Conservation (phyloP, 2,113 vertebrate genomes). For the Cynocephalus volans region DNA sequence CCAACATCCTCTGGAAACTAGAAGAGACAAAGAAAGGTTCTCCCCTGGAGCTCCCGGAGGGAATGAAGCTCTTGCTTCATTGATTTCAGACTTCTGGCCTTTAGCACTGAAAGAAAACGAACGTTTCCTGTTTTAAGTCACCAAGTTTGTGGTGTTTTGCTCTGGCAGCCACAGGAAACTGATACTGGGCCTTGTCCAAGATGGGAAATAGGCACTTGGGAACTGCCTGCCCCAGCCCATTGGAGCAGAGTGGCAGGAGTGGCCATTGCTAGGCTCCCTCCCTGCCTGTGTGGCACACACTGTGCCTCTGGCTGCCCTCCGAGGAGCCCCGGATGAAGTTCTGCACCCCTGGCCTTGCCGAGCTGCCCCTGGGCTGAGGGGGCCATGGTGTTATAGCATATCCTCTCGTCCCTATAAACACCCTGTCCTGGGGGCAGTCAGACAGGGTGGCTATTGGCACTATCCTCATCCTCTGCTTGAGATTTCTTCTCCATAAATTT, state of each 20-base stretch:
- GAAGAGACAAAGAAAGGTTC: neutral
- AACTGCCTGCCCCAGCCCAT: neutral
- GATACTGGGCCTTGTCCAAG: neutral
- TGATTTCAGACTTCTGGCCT: neutral
- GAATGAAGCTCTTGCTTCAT: neutral
- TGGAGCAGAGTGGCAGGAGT: neutral
- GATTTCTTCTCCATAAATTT: neutral
- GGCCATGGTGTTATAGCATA: too few relatives aligned
- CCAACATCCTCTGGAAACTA: neutral
- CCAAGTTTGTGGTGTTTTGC: neutral
- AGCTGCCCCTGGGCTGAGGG: neutral
- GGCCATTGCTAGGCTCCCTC: too few relatives aligned
- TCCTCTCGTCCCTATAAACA: neutral
- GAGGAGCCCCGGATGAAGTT: neutral
- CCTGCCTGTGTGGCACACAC: neutral
- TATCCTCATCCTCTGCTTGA: neutral
- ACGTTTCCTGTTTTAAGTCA: neutral
- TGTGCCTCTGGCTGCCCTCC: neutral
- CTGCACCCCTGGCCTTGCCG: neutral
- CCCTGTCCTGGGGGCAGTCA: neutral
- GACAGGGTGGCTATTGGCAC: neutral
- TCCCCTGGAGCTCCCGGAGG: neutral
- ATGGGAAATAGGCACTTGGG: too few relatives aligned
- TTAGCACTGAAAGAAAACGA: neutral
- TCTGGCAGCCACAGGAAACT: neutral